These are phyloP conservation scores for Mustelus asterias DNA, from an alignment of 2,113 vertebrate genomes.

Conservation along the genomic window DNA sequence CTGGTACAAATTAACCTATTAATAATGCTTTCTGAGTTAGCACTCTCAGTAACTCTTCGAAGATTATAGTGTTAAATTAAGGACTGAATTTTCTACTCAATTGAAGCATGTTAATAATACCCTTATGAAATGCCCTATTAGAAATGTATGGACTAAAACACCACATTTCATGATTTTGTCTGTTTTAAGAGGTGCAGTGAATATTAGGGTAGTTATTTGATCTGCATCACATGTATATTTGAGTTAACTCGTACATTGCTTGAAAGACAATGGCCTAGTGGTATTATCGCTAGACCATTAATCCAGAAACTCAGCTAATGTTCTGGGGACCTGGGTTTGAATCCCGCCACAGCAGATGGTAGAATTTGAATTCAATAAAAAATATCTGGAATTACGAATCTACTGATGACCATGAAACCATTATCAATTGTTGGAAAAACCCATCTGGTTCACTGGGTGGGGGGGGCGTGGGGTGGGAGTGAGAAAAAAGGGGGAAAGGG, in stretches of 20 bases:
- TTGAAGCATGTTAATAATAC: background rate
- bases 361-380: no score
- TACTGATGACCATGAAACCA: no score
- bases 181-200: background rate
- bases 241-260: background rate
- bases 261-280: background rate
- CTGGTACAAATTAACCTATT: constrained; percentile 59
- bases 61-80: background rate
- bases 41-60: background rate
- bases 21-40: background rate
- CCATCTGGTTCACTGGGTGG: no score
- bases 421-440: no score
- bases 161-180: background rate
- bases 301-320: no score
- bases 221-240: background rate
- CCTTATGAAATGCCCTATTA: background rate
- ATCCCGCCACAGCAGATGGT: no score
- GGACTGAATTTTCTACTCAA: background rate
- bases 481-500: no score
- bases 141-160: background rate
- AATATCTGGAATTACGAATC: no score
- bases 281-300: no score
- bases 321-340: no score
- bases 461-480: no score
- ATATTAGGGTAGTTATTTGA: background rate